Evolutionary conservation across 2,113 vertebrate genomes (phyloP).

Genomic region (Microcebus lehilahytsara): DNA sequence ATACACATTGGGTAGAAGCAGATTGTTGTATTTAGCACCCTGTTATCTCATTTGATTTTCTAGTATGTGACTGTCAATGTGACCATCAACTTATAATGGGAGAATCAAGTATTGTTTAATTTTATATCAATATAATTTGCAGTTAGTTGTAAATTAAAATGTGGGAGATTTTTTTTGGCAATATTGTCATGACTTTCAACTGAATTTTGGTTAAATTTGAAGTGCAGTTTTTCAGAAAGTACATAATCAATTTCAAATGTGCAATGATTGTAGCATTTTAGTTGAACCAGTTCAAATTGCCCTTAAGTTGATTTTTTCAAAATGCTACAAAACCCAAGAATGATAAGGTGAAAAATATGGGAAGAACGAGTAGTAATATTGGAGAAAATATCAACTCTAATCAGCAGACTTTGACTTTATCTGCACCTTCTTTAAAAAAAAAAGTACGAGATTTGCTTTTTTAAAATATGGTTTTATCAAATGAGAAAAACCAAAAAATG

Average conservation of each 20-base stretch:
- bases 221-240: background rate
- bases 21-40: background rate
- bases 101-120: background rate
- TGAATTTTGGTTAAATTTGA: background rate
- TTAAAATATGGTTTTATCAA: background rate
- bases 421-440: background rate
- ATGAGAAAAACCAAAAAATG: slow-evolving; percentile 30
- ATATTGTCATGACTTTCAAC: background rate
- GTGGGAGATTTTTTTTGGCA: background rate
- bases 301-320: background rate
- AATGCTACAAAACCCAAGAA: background rate
- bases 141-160: background rate
- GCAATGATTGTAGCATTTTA: background rate
- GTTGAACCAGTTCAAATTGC: background rate
- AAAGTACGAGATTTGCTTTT: background rate
- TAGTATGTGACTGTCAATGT: background rate
- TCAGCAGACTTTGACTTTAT: background rate
- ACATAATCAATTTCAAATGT: background rate
- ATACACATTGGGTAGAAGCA: background rate
- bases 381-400: background rate
- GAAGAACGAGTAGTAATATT: background rate
- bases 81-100: background rate
- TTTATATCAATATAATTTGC: slow-evolving; percentile 14
- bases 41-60: background rate
- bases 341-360: background rate